phyloP scores from a whole-genome alignment of 2,888 invertebrate genomes.

The Andricus curvator region DNA sequence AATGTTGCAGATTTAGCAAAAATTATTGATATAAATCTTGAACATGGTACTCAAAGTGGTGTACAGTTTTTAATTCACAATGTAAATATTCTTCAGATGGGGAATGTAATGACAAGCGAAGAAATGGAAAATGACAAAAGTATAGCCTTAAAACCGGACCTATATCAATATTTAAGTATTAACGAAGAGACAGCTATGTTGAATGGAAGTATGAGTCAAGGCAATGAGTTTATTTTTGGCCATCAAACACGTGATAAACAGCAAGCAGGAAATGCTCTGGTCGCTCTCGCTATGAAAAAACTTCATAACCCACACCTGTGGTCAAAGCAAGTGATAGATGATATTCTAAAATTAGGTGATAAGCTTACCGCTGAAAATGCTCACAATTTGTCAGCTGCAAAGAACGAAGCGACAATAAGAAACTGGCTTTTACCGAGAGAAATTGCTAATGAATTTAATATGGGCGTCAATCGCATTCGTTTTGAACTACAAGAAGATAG shows the following conservation, averaged over 20 bases:
- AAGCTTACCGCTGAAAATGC: constrained; percentile 80
- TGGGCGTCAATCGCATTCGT: constrained; percentile 78
- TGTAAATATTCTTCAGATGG: constrained; percentile 60
- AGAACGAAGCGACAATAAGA: constrained; percentile 74
- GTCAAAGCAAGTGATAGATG: constrained; percentile 82
- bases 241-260: constrained; percentile 74
- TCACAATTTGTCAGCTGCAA: constrained; percentile 80
- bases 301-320: constrained; percentile 81
- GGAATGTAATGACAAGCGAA: constrained; percentile 67
- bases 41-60: constrained; percentile 54
- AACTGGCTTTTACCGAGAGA: constrained; percentile 79
- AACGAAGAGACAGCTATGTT: constrained; percentile 74
- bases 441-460: constrained; percentile 75
- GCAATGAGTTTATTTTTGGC: constrained; percentile 79
- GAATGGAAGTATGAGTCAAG: constrained; percentile 68
- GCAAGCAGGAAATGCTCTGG: constrained; percentile 81
- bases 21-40: constrained; percentile 71
- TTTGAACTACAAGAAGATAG: constrained; percentile 78
- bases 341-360: constrained; percentile 80
- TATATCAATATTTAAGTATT: constrained; percentile 76
- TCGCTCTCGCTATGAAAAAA: constrained; percentile 82
- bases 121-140: constrained; percentile 68
- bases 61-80: constrained; percentile 68
- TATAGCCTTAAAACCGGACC: constrained; percentile 72
- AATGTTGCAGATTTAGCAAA: constrained; percentile 71